These are phyloP conservation scores for Chymomyza costata DNA, from an alignment of 1,140 invertebrate species.

Conservation along the genomic window DNA sequence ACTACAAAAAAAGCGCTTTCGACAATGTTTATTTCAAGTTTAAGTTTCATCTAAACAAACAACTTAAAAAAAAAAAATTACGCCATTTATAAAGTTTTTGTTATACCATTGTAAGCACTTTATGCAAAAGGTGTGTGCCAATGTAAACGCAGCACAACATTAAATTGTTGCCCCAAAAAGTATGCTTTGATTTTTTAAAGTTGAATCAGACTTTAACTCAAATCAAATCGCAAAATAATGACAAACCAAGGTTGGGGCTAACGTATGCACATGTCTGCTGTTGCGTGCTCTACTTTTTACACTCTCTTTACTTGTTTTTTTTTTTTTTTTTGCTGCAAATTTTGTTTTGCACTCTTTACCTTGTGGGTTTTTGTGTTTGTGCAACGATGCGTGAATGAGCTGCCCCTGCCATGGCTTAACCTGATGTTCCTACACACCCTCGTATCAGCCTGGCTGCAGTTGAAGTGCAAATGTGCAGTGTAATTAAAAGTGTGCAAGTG, in stretches of 20 bases:
- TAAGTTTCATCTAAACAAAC: no score
- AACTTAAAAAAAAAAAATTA: no score
- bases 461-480: slow-evolving; percentile 70
- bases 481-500: slow-evolving; percentile 62
- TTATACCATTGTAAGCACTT: no score
- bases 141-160: no score
- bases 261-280: slow-evolving; percentile 19
- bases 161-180: slow-evolving; percentile 43
- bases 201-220: not conserved
- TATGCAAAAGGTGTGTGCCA: no score
- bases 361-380: slow-evolving; percentile 58
- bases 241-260: slow-evolving; percentile 26
- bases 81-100: no score
- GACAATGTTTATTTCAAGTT: no score
- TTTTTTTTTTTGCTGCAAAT: slow-evolving; percentile 34
- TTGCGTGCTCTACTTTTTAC: no score
- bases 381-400: slow-evolving; percentile 64
- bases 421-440: not conserved
- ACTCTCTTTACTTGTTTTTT: no score
- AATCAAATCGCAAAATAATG: not conserved
- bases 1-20: no score
- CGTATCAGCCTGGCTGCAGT: slow-evolving; percentile 37
- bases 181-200: slow-evolving; percentile 50
- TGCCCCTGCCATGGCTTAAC: slow-evolving; percentile 19
- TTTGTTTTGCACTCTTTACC: slow-evolving; percentile 29